These are phyloP conservation scores for Cryptocheilus praepositus DNA, from an alignment of 2,888 invertebrate genomes.

Conservation along the genomic window DNA sequence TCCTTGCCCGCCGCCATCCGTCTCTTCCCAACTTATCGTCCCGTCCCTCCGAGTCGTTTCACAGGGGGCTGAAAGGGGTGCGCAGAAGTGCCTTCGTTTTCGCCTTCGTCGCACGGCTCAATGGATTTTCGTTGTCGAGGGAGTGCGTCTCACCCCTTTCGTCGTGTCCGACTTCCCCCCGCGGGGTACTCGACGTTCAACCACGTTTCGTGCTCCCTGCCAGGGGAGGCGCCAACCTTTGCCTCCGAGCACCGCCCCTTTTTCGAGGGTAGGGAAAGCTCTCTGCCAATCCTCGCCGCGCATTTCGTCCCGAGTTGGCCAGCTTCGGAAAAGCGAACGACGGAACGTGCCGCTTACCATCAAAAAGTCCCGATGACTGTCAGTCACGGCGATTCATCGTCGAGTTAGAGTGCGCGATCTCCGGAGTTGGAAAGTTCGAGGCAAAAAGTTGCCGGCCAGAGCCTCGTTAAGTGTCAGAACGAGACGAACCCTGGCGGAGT, in stretches of 20 bases:
- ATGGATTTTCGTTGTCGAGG: constrained; percentile 33
- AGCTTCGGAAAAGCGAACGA: constrained; percentile 28
- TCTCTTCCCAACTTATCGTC: no score
- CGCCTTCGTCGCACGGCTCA: constrained; percentile 37
- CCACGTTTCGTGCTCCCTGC: constrained; percentile 38
- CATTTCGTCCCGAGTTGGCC: constrained; percentile 1
- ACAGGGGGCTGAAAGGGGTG: constrained; percentile 29
- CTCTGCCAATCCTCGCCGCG: constrained; percentile 55
- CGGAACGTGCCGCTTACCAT: constrained; percentile 51
- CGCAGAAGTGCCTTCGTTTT: constrained; percentile 46
- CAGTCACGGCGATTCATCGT: constrained; percentile 57
- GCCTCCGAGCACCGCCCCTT: constrained; percentile 60
- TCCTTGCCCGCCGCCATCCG: no score
- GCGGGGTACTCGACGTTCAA: constrained; percentile 42
- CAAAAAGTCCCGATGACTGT: constrained; percentile 66
- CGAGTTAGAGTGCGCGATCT: constrained; percentile 18
- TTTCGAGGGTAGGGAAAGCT: constrained; percentile 56
- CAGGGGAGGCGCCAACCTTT: constrained; percentile 35
- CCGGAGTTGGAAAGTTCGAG: constrained; percentile 2
- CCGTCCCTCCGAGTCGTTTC: background rate
- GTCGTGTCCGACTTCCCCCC: constrained; percentile 31
- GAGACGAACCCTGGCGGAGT: background rate
- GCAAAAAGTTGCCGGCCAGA: background rate
- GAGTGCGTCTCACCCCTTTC: constrained; percentile 44
- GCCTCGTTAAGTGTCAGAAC: no score